Percentiles rank a stretch among this genome's conserved stretches.
phyloP scores from a whole-genome alignment of 1,140 invertebrate species.

The Propsilocerus akamusi region DNA sequence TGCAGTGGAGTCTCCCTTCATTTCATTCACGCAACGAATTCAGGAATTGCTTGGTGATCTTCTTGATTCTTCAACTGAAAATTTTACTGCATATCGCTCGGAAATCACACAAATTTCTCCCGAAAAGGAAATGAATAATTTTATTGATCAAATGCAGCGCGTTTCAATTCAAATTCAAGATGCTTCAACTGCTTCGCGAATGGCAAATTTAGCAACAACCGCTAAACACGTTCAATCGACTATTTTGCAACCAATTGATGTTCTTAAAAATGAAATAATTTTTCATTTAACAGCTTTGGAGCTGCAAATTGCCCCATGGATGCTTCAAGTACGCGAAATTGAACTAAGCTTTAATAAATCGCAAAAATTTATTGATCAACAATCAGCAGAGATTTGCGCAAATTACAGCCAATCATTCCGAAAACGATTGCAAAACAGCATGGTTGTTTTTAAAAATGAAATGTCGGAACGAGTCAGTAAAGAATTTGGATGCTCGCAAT shows the following conservation, averaged over 20 bases:
- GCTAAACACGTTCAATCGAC: constrained; percentile 39
- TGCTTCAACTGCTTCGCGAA: constrained; percentile 36
- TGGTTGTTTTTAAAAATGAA: not conserved
- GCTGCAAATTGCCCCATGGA: constrained; percentile 40
- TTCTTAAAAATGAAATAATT: constrained; percentile 44
- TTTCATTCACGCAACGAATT: constrained; percentile 30
- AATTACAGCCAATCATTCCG: not conserved
- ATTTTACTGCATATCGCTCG: constrained; percentile 43
- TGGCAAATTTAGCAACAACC: constrained; percentile 38
- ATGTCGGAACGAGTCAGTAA: not conserved
- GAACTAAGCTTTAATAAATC: not conserved
- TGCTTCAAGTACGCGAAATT: constrained; percentile 12
- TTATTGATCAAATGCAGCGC: constrained; percentile 53
- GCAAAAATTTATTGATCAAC: not conserved
- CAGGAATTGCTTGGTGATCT: constrained; percentile 41
- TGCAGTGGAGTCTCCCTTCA: constrained; percentile 18
- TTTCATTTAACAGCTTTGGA: constrained; percentile 57
- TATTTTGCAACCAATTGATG: constrained; percentile 46
- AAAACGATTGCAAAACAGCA: not conserved
- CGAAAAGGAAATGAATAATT: constrained; percentile 45
- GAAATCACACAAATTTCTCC: constrained; percentile 42
- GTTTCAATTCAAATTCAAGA: constrained; percentile 39
- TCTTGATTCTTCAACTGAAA: constrained; percentile 37
- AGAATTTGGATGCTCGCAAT: not conserved
- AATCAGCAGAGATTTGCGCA: not conserved